These are phyloP conservation scores for Aix galericulata DNA, from an alignment of 2,113 vertebrate species.

Conservation along the genomic window DNA sequence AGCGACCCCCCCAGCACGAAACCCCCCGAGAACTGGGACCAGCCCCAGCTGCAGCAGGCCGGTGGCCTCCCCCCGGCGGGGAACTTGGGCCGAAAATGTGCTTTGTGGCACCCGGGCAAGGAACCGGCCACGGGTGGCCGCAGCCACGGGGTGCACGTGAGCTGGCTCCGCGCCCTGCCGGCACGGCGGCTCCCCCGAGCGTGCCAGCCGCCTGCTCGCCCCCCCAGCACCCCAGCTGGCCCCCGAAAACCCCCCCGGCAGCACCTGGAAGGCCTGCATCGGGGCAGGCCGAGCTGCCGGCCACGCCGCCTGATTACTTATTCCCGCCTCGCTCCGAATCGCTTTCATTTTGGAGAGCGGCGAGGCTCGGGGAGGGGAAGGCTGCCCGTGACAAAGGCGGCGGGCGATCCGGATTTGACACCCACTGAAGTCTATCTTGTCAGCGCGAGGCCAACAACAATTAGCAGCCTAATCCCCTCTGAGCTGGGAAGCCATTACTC, in stretches of 20 bases:
- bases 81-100: neutral
- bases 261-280: neutral
- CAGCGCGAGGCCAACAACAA: conserved; percentile 85
- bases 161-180: neutral
- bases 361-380: neutral
- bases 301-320: conserved; percentile 9
- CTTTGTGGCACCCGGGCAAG: fast-evolving
- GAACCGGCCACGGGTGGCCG: fast-evolving
- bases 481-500: conserved; percentile 82
- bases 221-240: fast-evolving
- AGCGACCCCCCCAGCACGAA: fast-evolving
- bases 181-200: neutral
- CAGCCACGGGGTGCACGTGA: neutral
- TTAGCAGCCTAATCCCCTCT: conserved; percentile 85
- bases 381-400: conserved; percentile 68
- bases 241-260: no score
- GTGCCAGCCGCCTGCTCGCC: neutral
- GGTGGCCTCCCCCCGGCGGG: neutral
- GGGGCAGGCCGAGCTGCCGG: neutral
- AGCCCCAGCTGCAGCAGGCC: neutral
- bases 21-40: neutral
- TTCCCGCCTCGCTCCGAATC: conserved; percentile 18
- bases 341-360: conserved; percentile 30
- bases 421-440: conserved; percentile 81
- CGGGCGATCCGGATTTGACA: conserved; percentile 66